Conservation (phyloP, 2,113 vertebrate genomes). For the Rhabdornis inornatus region DNA sequence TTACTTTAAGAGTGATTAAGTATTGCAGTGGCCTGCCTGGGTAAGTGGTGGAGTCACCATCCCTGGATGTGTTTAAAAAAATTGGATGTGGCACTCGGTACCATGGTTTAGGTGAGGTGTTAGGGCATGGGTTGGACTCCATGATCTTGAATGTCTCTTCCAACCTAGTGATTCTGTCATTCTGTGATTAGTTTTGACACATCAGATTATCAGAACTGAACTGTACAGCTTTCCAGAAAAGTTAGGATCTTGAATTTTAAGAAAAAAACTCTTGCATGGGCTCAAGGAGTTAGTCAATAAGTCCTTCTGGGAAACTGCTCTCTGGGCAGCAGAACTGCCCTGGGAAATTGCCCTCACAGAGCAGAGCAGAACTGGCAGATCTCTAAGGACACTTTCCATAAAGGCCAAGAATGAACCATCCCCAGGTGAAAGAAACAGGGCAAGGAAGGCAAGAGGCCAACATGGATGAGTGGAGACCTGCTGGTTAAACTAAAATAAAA, state of each 20-base stretch:
- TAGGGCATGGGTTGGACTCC: too few relatives aligned
- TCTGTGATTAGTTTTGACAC: neutral
- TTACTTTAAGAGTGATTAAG: too few relatives aligned
- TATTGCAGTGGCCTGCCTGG: too few relatives aligned
- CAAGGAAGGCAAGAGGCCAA: neutral
- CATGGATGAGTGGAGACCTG: neutral
- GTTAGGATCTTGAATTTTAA: neutral
- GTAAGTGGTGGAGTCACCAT: too few relatives aligned
- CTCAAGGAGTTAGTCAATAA: neutral
- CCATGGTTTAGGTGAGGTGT: too few relatives aligned
- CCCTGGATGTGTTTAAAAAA: too few relatives aligned
- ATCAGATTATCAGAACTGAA: neutral
- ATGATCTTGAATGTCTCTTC: too few relatives aligned
- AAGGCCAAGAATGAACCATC: neutral
- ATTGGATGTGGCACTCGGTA: too few relatives aligned
- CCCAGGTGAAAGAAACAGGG: neutral
- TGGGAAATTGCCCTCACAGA: neutral
- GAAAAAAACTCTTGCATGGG: neutral
- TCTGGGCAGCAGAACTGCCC: neutral
- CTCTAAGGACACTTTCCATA: neutral
- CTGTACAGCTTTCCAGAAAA: neutral
- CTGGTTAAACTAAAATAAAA: neutral
- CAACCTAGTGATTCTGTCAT: too few relatives aligned
- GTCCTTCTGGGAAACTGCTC: neutral
- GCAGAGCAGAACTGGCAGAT: neutral